Evolutionary conservation across 2,888 invertebrate species (phyloP).

Genomic region (Notodonta dromedarius): DNA sequence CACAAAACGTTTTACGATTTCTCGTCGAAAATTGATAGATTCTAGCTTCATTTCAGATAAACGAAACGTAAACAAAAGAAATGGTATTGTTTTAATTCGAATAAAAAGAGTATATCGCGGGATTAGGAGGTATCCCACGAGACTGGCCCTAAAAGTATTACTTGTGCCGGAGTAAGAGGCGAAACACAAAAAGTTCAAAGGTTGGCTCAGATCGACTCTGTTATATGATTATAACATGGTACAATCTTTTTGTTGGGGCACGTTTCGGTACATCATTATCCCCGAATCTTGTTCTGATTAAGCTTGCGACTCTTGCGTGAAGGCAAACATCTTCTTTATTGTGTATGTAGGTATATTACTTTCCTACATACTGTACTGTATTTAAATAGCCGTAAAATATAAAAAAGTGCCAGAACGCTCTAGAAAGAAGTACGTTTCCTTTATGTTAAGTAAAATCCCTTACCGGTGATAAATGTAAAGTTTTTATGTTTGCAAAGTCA

Average conservation of each 20-base stretch:
- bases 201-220: constrained; percentile 8
- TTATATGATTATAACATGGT: constrained; percentile 10
- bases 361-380: not conserved
- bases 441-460: no score
- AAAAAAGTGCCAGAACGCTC: not conserved
- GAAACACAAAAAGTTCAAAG: constrained; percentile 20
- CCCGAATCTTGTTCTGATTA: constrained; percentile 1
- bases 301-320: not conserved
- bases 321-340: not conserved
- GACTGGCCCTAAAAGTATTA: constrained; percentile 30
- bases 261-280: constrained; percentile 5
- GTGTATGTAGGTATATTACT: not conserved
- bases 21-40: not conserved
- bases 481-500: no score
- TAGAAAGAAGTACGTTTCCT: no score
- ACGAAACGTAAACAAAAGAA: constrained; percentile 19
- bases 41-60: not conserved
- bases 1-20: no score
- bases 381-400: not conserved
- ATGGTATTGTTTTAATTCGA: constrained; percentile 23
- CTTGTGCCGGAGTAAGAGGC: constrained; percentile 18
- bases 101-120: constrained; percentile 23
- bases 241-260: constrained; percentile 6
- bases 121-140: constrained; percentile 23
- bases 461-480: no score